phyloP scores from a whole-genome alignment of 2,113 vertebrate genomes.

The Pogonocichla stellata region DNA sequence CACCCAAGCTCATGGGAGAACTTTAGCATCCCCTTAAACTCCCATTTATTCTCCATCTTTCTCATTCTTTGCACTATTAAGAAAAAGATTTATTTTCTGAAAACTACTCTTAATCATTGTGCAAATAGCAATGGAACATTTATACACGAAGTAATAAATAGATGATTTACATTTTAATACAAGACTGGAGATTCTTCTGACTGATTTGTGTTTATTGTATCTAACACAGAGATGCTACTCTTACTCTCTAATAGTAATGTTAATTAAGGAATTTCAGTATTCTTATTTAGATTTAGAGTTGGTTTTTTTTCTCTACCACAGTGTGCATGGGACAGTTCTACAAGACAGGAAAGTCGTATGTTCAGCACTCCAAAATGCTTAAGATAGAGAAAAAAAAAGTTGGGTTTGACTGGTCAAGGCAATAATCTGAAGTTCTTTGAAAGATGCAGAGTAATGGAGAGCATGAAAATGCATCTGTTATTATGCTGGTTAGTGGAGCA shows the following conservation, averaged over 20 bases:
- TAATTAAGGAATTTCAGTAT: constrained; percentile 21
- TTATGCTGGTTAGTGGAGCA: background rate
- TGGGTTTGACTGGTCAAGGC: background rate
- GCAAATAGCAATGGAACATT: constrained; percentile 51
- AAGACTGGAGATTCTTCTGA: background rate
- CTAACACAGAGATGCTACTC: background rate
- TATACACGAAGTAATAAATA: constrained; percentile 39
- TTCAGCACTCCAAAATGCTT: background rate
- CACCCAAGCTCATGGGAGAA: constrained; percentile 28
- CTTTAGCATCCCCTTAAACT: constrained; percentile 45
- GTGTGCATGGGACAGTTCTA: background rate
- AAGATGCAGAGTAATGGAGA: background rate
- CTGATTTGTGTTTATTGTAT: constrained; percentile 10
- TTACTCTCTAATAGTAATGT: background rate
- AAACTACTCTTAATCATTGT: constrained; percentile 45
- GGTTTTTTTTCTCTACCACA: background rate
- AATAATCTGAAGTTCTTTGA: background rate
- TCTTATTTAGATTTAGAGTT: background rate
- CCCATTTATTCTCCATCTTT: constrained; percentile 35
- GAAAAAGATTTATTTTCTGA: constrained; percentile 50
- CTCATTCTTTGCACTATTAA: constrained; percentile 52
- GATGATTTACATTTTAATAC: background rate
- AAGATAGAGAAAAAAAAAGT: background rate
- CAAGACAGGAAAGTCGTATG: background rate
- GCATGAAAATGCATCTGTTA: background rate